Percentiles rank a stretch among this genome's conserved stretches.
phyloP scores from a whole-genome alignment of 2,113 vertebrate species.

The Gorsachius goisagi region DNA sequence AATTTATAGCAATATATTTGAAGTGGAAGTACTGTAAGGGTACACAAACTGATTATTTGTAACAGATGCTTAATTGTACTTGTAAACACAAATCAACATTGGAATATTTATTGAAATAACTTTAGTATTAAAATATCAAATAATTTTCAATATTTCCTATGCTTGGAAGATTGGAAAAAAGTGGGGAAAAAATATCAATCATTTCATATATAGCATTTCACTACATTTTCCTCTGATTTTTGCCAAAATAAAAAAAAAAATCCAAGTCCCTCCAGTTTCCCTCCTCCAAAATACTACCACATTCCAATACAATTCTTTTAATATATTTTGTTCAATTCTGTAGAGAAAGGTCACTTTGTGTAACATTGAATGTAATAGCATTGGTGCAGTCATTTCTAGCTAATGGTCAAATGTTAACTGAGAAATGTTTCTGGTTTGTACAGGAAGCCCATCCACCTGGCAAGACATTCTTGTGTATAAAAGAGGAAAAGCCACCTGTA shows the following conservation, averaged over 20 bases:
- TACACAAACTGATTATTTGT: neutral
- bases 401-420: neutral
- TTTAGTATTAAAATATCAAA: neutral
- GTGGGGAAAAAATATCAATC: rapidly evolving
- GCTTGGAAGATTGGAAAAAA: neutral
- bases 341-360: neutral
- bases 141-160: neutral
- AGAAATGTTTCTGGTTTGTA: neutral
- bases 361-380: neutral
- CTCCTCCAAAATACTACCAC: neutral
- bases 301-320: neutral
- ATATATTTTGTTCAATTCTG: neutral
- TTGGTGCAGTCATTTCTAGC: neutral
- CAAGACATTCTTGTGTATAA: neutral
- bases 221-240: neutral
- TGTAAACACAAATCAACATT: neutral
- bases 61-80: rapidly evolving
- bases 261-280: neutral
- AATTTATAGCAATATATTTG: neutral
- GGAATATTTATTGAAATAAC: neutral
- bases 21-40: neutral
- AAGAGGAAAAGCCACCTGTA: neutral
- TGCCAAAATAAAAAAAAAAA: neutral
- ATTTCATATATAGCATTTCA: neutral
- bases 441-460: rapidly evolving